phyloP scores from a whole-genome alignment of 2,888 invertebrate genomes.

The Sicus ferrugineus region DNA sequence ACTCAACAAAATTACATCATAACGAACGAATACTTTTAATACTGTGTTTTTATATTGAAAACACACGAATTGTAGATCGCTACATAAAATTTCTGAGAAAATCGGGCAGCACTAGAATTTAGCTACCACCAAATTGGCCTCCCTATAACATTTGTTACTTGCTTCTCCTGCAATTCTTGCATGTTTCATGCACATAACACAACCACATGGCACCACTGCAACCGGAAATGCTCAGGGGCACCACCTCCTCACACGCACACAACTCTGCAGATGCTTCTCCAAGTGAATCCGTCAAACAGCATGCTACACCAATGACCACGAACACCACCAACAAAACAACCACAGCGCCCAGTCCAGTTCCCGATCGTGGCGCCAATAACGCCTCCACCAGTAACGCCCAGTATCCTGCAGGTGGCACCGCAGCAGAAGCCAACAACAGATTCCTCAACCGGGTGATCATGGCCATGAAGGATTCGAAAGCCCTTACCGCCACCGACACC shows the following conservation, averaged over 20 bases:
- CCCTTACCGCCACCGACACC: constrained; percentile 35
- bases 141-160: background rate
- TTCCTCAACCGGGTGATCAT: constrained; percentile 54
- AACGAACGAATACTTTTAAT: background rate
- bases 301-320: constrained; percentile 10
- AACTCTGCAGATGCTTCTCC: constrained; percentile 8
- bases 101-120: no score
- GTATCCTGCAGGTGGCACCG: background rate
- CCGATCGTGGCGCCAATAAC: background rate
- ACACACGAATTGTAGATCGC: no score
- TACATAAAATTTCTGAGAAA: no score
- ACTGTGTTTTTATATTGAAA: background rate
- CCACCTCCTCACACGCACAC: constrained; percentile 21
- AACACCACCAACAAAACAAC: no score
- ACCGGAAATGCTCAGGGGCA: constrained; percentile 24
- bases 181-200: background rate
- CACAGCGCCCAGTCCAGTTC: background rate
- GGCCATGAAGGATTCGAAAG: constrained; percentile 50
- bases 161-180: constrained; percentile 1
- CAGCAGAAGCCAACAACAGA: constrained; percentile 32
- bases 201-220: constrained; percentile 36
- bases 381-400: background rate
- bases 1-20: background rate
- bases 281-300: constrained; percentile 2
- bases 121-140: no score